Conservation (phyloP, 2,888 invertebrate species). For the Allophyes oxyacanthae region DNA sequence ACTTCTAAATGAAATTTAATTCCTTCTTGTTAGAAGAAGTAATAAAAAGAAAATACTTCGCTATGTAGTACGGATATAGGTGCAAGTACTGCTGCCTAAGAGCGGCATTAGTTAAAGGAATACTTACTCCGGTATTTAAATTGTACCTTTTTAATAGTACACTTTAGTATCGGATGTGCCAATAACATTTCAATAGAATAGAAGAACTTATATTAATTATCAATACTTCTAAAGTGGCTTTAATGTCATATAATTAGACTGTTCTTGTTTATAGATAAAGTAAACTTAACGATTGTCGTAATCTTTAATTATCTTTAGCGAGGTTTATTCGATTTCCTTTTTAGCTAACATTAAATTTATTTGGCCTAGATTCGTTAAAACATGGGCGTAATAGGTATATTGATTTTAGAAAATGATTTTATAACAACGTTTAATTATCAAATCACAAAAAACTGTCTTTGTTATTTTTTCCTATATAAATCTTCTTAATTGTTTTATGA, state of each 20-base stretch:
- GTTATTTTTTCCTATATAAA: too few species aligned
- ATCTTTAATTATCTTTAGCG: background rate
- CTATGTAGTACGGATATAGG: slow-evolving; percentile 33
- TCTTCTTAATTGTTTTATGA: too few species aligned
- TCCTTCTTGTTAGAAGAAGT: background rate
- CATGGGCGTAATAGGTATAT: too few species aligned
- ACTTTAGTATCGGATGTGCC: slow-evolving; percentile 23
- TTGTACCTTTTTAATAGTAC: slow-evolving; percentile 34
- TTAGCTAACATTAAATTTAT: background rate
- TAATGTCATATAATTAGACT: background rate
- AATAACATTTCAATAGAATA: slow-evolving; percentile 18
- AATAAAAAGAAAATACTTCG: slow-evolving; percentile 1
- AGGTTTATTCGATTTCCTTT: background rate
- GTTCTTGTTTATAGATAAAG: background rate
- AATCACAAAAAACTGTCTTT: too few species aligned
- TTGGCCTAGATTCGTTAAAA: background rate
- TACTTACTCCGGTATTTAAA: slow-evolving; percentile 41
- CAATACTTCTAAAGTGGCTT: background rate
- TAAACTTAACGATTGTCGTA: background rate
- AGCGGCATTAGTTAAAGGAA: slow-evolving; percentile 12
- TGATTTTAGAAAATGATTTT: too few species aligned
- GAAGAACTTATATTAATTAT: slow-evolving; percentile 6
- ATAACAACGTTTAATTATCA: too few species aligned
- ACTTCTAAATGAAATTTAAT: background rate
- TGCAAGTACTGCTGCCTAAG: slow-evolving; percentile 10